Evolutionary conservation across 2,797 vertebrate species (phyloP).

Genomic region (Spea hammondii): DNA sequence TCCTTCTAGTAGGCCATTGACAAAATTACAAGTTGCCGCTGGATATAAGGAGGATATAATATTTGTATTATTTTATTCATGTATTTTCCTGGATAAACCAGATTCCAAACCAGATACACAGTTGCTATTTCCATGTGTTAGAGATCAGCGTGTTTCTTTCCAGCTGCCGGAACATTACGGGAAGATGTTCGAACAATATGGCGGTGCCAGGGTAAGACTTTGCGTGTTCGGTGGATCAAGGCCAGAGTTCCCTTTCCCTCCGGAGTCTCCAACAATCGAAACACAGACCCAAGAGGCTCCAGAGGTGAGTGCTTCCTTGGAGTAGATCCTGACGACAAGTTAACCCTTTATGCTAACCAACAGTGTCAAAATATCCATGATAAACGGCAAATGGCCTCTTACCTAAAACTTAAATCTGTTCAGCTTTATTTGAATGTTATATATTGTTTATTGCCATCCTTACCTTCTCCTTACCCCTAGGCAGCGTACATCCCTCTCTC

Average conservation of each 20-base stretch:
- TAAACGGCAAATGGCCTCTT: too few relatives aligned
- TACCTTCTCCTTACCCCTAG: slow-evolving; percentile 18
- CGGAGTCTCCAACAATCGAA: slow-evolving; percentile 38
- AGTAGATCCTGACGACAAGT: too few relatives aligned
- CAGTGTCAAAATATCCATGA: too few relatives aligned
- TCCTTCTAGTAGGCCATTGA: too few relatives aligned
- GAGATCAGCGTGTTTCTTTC: not conserved
- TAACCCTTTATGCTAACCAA: too few relatives aligned
- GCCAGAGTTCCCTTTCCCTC: slow-evolving; percentile 51
- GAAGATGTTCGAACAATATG: slow-evolving; percentile 51
- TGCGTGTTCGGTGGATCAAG: slow-evolving; percentile 49
- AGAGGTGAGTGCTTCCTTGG: slow-evolving; percentile 24
- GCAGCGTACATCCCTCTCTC: slow-evolving; percentile 43
- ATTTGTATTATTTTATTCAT: too few relatives aligned
- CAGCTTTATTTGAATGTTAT: not conserved
- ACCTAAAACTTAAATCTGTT: not conserved
- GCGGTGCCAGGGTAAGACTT: slow-evolving; percentile 46
- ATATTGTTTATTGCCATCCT: not conserved
- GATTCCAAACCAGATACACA: too few relatives aligned
- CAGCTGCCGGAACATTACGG: slow-evolving; percentile 45
- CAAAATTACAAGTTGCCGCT: too few relatives aligned
- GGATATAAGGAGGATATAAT: too few relatives aligned
- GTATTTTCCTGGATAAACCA: too few relatives aligned
- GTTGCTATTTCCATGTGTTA: too few relatives aligned
- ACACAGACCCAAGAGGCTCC: slow-evolving; percentile 20